phyloP scores from a whole-genome alignment of 2,113 vertebrate species.

The Sylvilagus bachmani region DNA sequence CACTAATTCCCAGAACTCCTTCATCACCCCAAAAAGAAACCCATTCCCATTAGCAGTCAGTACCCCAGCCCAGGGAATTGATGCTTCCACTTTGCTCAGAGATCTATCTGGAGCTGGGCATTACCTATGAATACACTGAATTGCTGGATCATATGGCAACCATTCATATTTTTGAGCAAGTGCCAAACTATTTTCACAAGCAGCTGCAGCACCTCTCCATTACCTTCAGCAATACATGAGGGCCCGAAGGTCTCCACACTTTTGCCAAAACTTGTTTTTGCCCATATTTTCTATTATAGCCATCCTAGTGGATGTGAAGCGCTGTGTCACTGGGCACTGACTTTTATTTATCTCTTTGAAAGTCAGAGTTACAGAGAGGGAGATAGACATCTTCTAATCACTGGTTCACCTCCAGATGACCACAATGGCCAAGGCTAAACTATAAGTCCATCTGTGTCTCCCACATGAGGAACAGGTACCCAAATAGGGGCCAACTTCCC shows the following conservation, averaged over 20 bases:
- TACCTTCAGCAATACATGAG: neutral
- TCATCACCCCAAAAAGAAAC: neutral
- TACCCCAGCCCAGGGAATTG: neutral
- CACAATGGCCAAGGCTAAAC: no score
- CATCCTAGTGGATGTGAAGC: neutral
- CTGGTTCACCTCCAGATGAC: no score
- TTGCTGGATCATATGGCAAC: neutral
- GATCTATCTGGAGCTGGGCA: neutral
- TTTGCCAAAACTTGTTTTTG: neutral
- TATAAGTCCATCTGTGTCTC: no score
- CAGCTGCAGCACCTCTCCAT: neutral
- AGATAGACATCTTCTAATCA: no score
- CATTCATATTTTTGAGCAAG: neutral
- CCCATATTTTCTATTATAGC: neutral
- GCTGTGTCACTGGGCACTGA: neutral
- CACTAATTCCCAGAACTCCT: neutral
- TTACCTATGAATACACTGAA: neutral
- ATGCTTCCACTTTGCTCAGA: neutral
- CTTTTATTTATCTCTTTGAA: neutral
- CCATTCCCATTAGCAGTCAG: neutral
- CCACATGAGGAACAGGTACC: no score
- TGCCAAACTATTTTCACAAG: neutral
- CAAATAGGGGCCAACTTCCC: no score
- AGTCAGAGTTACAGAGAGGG: no score
- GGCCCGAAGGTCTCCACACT: neutral